Base-by-base conservation (phyloP, 2,888 invertebrate species). In the Strigamia crassipes region DNA sequence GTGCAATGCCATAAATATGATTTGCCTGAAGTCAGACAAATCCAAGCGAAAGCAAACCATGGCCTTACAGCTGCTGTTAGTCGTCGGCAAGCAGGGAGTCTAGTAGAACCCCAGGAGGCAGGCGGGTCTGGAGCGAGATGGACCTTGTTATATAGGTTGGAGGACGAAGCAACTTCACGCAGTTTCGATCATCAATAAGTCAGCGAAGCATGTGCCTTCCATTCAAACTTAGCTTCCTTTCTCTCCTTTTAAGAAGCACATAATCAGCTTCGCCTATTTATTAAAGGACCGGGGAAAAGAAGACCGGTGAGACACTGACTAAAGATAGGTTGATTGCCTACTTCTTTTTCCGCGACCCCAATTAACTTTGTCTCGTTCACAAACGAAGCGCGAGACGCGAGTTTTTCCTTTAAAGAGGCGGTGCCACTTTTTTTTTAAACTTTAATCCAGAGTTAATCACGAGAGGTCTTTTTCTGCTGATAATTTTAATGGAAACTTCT, bases 291-390 rank as follows among this genome's bases (percentile, higher is more conserved):
- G n/a, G 56, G 18, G n/a, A 1, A 56, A 56, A 56, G 56, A 21
- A 56, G 18, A 15, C 18, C 56, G 56, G 46, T 15, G 46, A 56
- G 56, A 56, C 56, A 56, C 56, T 56, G 56, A 56, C 56, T 56
- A 21, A 56, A 56, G 56, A 56, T 56, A 56, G 78, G 78, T 77
- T 77, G 31, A 38, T 31, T 38, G 38, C 31, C 15, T 77, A 34
- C 78, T 77, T 77, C 78, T 77, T 77, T 38, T 77, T 77, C 78
- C 78, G 1, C 78, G 31, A 77, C 78, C 78, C 31, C 78, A 31
- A 77, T 77, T 38, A 77, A 31, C 78, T 77, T 77, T 38, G 78
- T 38, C 38, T 38, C 78, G 31, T 77, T 77, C 78, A 31, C 38
- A 77, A 77, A 77, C 78, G 38, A 77, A 9, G 31, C 31, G 38